phyloP scores from a whole-genome alignment of 2,113 vertebrate genomes.

The Myrmophylax atrothorax region DNA sequence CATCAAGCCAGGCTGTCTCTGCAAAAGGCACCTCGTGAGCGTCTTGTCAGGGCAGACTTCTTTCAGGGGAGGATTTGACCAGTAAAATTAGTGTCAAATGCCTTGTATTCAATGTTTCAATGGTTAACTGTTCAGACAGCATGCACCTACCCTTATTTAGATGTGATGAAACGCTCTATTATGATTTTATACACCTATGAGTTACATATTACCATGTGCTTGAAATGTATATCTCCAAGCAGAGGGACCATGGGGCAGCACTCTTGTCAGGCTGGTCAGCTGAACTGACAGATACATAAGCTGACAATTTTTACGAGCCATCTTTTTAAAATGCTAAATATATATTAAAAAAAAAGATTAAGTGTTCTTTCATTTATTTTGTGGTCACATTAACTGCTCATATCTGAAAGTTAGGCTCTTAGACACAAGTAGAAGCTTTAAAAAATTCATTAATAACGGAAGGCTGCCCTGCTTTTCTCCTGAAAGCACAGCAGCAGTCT shows the following conservation, averaged over 20 bases:
- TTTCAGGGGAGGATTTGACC: constrained; percentile 71
- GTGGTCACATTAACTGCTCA: neutral
- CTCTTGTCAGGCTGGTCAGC: neutral
- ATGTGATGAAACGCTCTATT: constrained; percentile 47
- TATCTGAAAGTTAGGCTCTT: neutral
- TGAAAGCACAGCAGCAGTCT: neutral
- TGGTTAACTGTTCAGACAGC: constrained; percentile 54
- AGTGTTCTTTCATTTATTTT: neutral
- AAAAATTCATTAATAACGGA: neutral
- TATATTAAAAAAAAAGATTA: accelerated
- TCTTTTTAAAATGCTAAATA: neutral
- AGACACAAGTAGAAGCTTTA: neutral
- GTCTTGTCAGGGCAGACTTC: constrained; percentile 60
- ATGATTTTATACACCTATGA: constrained; percentile 32
- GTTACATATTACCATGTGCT: neutral
- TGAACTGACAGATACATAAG: neutral
- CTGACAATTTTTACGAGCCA: neutral
- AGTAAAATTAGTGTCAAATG: constrained; percentile 70
- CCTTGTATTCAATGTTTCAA: constrained; percentile 53
- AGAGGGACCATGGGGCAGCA: neutral
- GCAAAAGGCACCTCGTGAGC: constrained; percentile 59
- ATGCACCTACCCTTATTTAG: constrained; percentile 68
- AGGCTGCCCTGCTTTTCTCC: neutral
- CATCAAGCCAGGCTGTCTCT: constrained; percentile 80
- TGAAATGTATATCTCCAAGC: constrained; percentile 39